Evolutionary conservation across 1,140 invertebrate genomes (phyloP).

Genomic region (Heterodera schachtii): DNA sequence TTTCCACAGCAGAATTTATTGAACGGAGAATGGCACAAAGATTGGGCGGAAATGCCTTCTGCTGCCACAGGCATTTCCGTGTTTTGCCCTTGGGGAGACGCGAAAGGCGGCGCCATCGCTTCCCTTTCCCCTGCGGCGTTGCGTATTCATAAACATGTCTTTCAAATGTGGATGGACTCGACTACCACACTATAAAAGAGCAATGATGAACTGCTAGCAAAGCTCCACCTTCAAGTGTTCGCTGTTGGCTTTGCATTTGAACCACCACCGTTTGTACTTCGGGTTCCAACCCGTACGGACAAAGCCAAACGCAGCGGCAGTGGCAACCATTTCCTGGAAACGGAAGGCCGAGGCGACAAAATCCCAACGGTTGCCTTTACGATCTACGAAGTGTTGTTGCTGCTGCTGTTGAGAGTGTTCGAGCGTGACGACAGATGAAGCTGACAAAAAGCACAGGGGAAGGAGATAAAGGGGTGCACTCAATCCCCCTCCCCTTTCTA

Average conservation of each 20-base stretch:
- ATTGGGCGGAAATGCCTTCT: no score
- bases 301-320: not conserved
- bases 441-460: not conserved
- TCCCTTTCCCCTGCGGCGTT: not conserved
- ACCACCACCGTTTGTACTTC: not conserved
- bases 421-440: not conserved
- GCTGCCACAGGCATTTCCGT: not conserved
- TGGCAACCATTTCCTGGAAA: not conserved
- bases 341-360: not conserved
- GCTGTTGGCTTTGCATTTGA: not conserved
- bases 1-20: no score
- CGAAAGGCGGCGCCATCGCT: no score
- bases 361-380: not conserved
- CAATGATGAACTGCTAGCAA: not conserved
- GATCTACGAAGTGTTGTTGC: not conserved
- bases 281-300: not conserved
- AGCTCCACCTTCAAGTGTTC: not conserved
- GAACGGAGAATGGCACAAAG: no score
- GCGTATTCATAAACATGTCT: no score
- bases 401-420: not conserved
- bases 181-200: no score
- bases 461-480: no score
- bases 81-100: not conserved
- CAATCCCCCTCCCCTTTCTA: no score
- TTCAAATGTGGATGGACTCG: no score